Evolutionary conservation across 2,888 invertebrate genomes (phyloP), one percentile per base, ranked within the genome.

Genomic region (Cylloceria caligata): DNA sequence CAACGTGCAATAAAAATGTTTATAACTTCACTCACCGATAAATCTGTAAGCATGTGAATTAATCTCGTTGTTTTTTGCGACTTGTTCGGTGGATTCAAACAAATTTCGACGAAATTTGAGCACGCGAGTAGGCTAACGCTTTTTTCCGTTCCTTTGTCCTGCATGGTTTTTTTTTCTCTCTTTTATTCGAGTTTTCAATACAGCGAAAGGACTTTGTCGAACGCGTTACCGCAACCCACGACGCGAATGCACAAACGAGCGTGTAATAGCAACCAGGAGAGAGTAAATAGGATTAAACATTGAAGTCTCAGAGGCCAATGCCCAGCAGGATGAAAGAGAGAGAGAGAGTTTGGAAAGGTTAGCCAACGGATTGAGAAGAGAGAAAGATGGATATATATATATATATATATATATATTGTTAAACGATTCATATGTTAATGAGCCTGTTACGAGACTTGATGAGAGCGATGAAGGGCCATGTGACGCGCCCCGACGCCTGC

Each of bases 221-320:
- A 21, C 16, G 64, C 21, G 24, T n/a, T 24, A 64, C 52, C 55
- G 9, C 69, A 55, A 52, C 24, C 19, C 21, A 24, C 52, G 47
- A 49, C 39, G 68, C 21, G 68, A 68, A 69, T 65, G 75, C 71
- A 77, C 71, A 83, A 83, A 83, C 73, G 67, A 83, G 65, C 80
- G 74, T 75, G 80, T 85, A 83, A 85, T 85, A 80, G 80, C 83
- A 83, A 81, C 78, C 72, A 57, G 68, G 80, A 72, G 72, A 75
- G 76, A 80, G 80, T 84, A 84, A 85, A 85, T 81, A 84, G 84
- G 84, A 85, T 85, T 85, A 84, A 85, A 80, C 80, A 80, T 83
- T 68, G 73, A 67, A 84, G 84, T 80, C 78, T 64, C 69, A 65
- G 80, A 74, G 71, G 71, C 57, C 39, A 30, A 57, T 16, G 57